Percentiles rank a stretch among this genome's conserved stretches.
Evolutionary conservation across 2,888 invertebrate species (phyloP).

Genomic region (Hypena proboscidalis): DNA sequence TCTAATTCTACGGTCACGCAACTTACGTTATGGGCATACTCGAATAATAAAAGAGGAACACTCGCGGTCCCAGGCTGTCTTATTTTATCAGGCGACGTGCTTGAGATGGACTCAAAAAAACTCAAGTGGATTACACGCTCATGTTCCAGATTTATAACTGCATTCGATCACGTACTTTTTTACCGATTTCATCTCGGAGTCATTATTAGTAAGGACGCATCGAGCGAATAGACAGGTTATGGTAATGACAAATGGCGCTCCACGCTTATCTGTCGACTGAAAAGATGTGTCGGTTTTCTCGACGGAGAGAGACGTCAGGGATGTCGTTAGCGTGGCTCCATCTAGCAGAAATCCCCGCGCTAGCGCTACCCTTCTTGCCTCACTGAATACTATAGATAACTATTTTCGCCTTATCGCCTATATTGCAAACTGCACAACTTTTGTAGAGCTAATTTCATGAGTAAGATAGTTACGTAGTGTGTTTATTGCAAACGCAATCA

Average conservation of each 20-base stretch:
- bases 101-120: conserved; percentile 52
- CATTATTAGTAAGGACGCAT: conserved; percentile 34
- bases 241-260: conserved; percentile 71
- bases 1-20: conserved; percentile 59
- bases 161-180: conserved; percentile 39
- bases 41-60: conserved; percentile 46
- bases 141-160: conserved; percentile 36
- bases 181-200: conserved; percentile 16
- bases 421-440: conserved; percentile 49
- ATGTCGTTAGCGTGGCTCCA: conserved; percentile 66
- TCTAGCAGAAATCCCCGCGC: conserved; percentile 63
- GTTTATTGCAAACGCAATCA: too few species aligned
- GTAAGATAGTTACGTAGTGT: conserved; percentile 15
- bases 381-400: conserved; percentile 55
- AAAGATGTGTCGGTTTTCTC: conserved; percentile 66
- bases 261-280: conserved; percentile 63
- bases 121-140: conserved; percentile 46
- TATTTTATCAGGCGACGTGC: conserved; percentile 57
- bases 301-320: conserved; percentile 60
- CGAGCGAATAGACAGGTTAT: conserved; percentile 54
- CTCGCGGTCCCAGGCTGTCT: conserved; percentile 50
- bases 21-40: conserved; percentile 50
- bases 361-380: conserved; percentile 48
- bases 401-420: conserved; percentile 55
- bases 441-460: conserved; percentile 33